Evolutionary conservation across 2,113 vertebrate genomes (phyloP).

Genomic region (Syngnathus scovelli): DNA sequence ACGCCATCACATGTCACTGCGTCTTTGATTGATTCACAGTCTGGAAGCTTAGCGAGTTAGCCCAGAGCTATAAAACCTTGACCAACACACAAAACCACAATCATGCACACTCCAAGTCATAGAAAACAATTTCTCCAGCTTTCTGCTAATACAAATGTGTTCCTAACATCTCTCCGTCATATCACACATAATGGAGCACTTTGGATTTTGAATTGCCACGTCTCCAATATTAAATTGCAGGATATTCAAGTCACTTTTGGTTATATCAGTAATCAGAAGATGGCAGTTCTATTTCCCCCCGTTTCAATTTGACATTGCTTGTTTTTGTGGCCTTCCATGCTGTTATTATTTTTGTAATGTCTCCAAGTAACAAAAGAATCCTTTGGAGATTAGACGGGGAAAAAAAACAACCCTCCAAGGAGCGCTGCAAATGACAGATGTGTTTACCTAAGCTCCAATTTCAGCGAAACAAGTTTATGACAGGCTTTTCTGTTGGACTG

Average conservation of each 20-base stretch:
- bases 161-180: constrained; percentile 40
- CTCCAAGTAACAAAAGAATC: constrained; percentile 36
- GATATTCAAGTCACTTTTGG: constrained; percentile 32
- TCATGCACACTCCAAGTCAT: constrained; percentile 12
- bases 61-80: constrained; percentile 24
- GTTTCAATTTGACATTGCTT: constrained; percentile 54
- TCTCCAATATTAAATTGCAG: constrained; percentile 53
- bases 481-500: constrained; percentile 49
- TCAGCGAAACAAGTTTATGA: constrained; percentile 43
- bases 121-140: not conserved
- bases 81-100: constrained; percentile 9
- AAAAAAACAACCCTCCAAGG: constrained; percentile 19
- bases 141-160: constrained; percentile 57
- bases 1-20: constrained; percentile 57
- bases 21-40: constrained; percentile 49
- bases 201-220: constrained; percentile 51
- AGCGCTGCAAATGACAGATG: constrained; percentile 45
- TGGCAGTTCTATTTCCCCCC: constrained; percentile 28
- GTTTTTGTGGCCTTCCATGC: constrained; percentile 37
- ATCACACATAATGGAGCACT: no score
- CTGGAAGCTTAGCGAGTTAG: constrained; percentile 22
- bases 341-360: constrained; percentile 53
- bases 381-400: constrained; percentile 43
- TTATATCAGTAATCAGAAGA: constrained; percentile 53
- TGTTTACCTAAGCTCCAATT: constrained; percentile 60